Evolutionary conservation across 2,888 invertebrate genomes (phyloP), one percentile per base, ranked within the genome.

Genomic region (Prenolepis imparis): DNA sequence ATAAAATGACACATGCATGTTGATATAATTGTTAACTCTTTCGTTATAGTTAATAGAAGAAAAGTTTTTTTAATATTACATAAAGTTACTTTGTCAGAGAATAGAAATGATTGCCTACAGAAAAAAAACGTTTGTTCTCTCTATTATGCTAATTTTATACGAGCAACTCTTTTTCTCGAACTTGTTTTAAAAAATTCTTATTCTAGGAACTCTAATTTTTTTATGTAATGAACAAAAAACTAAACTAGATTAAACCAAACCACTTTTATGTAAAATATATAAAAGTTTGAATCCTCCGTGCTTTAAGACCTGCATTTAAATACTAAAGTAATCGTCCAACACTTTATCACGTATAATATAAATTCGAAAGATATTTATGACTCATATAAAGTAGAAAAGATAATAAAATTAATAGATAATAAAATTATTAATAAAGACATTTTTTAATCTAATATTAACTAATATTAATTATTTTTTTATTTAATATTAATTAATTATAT

Each of bases 241-340:
- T 36, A 9, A 44, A 59, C 12, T 21, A 21, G 15, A 11, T 18
- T 59, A 21, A 59, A 59, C 5, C 4, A n/a, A 70, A 24, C 3
- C 28, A 28, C 28, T 28, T 28, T 28, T 44, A 80, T 57, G n/a
- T 28, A 28, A 80, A 78, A 59, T 66, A 67, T 6, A 48, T 63
- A 18, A 67, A 77, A 44, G 36, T 70, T 78, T 44, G 9, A 32
- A 18, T 64, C 11, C 32, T 1, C 18, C 18, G 48, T 6, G 9
- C 12, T 8, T 44, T 11, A 39, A 41, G 32, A 57, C 6, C 12
- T n/a, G 32, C 32, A 28, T 77, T 67, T 28, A 6, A 21, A 57
- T 70, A 32, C n/a, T 59, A 21, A 28, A 77, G 18, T 11, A 68
- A 32, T 36, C 11, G 1, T 4, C 1, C 18, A 32, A 44, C 18